Percentiles rank a stretch among this genome's conserved stretches.
Evolutionary conservation across 30 jellyfish, hydroid and myxozoan species (phyloP).

Genomic region (Aurelia sp.): DNA sequence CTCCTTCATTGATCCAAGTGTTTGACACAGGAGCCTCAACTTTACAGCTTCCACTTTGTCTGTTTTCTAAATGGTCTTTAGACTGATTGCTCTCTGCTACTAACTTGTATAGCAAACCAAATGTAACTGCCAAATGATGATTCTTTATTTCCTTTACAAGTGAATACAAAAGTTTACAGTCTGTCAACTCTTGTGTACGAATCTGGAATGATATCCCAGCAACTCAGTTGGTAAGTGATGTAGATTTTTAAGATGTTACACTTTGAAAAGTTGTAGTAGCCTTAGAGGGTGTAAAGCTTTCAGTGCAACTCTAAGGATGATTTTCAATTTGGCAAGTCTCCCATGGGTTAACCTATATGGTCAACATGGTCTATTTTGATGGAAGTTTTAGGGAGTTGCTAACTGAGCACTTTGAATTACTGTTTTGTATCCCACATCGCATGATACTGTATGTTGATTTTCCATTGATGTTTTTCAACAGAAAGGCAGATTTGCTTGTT

Average conservation of each 20-base stretch:
- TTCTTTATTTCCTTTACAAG: conserved; percentile 16
- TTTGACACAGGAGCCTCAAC: background rate
- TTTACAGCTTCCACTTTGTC: background rate
- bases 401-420: too few species aligned
- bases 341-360: too few species aligned
- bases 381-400: too few species aligned
- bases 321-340: too few species aligned
- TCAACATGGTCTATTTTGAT: too few species aligned
- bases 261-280: background rate
- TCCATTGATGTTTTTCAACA: too few species aligned
- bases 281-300: background rate
- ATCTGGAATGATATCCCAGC: conserved; percentile 91
- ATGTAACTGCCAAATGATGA: background rate
- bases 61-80: background rate
- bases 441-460: too few species aligned
- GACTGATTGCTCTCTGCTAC: too few species aligned
- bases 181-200: conserved; percentile 69
- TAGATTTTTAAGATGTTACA: background rate
- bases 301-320: too few species aligned
- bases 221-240: conserved; percentile 71
- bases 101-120: background rate
- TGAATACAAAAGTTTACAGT: conserved; percentile 71
- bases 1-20: too few species aligned
- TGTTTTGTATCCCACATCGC: too few species aligned
- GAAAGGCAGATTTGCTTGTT: too few species aligned